Evolutionary conservation across 2,888 invertebrate species (phyloP).

Genomic region (Helleia helle): DNA sequence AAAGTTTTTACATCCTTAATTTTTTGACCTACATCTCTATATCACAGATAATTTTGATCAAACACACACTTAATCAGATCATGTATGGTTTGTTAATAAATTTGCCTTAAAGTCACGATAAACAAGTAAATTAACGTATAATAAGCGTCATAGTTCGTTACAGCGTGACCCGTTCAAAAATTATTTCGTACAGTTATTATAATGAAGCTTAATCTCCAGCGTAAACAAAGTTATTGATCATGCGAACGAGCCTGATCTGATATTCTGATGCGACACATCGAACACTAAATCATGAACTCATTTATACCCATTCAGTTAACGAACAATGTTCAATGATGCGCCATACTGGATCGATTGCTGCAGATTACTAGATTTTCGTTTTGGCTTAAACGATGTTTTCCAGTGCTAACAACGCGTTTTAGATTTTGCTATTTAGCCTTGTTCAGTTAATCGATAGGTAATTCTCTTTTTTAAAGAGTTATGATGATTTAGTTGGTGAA

Average conservation of each 20-base stretch:
- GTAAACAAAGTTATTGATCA: conserved; percentile 41
- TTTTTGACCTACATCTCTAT: too few relatives aligned
- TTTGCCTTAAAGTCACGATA: not conserved
- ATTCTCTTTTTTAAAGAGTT: too few relatives aligned
- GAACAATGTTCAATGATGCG: conserved; percentile 46
- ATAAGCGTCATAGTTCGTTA: conserved; percentile 2
- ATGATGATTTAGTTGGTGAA: too few relatives aligned
- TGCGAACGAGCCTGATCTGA: conserved; percentile 39
- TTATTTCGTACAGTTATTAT: conserved; percentile 21
- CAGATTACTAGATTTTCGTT: conserved; percentile 40
- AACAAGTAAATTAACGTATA: conserved; percentile 1
- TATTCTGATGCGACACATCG: conserved; percentile 45
- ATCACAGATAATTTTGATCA: too few relatives aligned
- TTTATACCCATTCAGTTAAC: conserved; percentile 58
- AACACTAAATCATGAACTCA: conserved; percentile 55
- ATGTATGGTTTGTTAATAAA: conserved; percentile 2
- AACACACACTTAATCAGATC: too few relatives aligned
- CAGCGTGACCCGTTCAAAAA: conserved; percentile 11
- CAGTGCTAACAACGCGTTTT: conserved; percentile 27
- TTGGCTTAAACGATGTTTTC: conserved; percentile 16
- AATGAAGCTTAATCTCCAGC: conserved; percentile 26
- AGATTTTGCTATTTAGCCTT: conserved; percentile 7
- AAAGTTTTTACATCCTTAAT: too few relatives aligned
- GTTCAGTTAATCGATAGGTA: too few relatives aligned
- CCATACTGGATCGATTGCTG: conserved; percentile 32